Evolutionary conservation across 2,888 invertebrate species (phyloP).

Genomic region (Dorcus hopei): DNA sequence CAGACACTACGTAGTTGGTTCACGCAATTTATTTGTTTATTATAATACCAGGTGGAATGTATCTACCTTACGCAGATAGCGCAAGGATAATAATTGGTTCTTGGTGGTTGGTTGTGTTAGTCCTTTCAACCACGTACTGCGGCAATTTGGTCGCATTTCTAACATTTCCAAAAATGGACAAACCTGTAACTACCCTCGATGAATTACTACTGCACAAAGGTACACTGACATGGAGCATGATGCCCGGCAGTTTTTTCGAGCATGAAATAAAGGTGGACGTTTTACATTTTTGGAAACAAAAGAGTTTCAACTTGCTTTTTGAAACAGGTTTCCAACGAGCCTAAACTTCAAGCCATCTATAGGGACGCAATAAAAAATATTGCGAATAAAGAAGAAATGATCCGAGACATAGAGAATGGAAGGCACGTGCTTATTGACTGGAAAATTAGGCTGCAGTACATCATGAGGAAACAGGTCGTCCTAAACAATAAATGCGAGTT

Average conservation of each 20-base stretch:
- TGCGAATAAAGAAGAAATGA: constrained; percentile 47
- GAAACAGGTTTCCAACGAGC: constrained; percentile 54
- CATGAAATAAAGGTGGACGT: constrained; percentile 54
- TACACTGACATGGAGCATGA: constrained; percentile 71
- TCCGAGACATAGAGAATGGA: constrained; percentile 61
- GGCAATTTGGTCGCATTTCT: constrained; percentile 90
- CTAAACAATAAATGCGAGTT: constrained; percentile 71
- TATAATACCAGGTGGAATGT: constrained; percentile 66
- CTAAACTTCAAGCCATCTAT: constrained; percentile 58
- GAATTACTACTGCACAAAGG: constrained; percentile 60
- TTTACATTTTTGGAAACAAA: neutral
- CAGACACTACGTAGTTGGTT: no score
- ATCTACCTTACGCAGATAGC: constrained; percentile 80
- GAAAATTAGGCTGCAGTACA: constrained; percentile 70
- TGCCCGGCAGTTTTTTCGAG: constrained; percentile 73
- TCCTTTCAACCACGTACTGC: constrained; percentile 87
- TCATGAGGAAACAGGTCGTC: constrained; percentile 67
- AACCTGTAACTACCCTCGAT: constrained; percentile 65
- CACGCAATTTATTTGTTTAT: no score
- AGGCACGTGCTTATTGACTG: constrained; percentile 78
- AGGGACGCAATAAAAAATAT: constrained; percentile 56
- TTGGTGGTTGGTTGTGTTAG: constrained; percentile 90
- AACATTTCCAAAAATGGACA: constrained; percentile 82
- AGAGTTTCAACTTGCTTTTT: neutral
- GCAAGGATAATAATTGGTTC: constrained; percentile 81